Base-by-base conservation (phyloP, 2,113 vertebrate genomes). In the Pao palembangensis region DNA sequence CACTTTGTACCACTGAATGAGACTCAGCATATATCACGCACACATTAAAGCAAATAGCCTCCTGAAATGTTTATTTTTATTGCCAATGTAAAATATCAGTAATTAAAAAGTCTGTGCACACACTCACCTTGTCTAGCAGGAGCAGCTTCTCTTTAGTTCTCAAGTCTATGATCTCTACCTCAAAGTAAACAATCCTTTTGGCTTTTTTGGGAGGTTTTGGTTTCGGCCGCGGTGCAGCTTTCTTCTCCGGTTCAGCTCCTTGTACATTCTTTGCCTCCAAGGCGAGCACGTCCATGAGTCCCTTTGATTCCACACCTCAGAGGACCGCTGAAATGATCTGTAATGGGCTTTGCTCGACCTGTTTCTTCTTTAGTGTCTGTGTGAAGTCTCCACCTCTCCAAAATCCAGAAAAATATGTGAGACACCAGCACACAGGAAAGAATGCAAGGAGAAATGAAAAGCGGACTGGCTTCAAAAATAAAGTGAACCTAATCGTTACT, bases 111-210 rank as follows among this genome's bases (percentile, higher is more conserved):
- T 46, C 16, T 8, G 7, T n/a, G 15, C 42, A 12, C 18, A 65
- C 43, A 48, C 87, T 73, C 85, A 96, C 95, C 91, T 98, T 98
- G 68, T 98, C 95, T 63, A 97, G 83, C 75, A 98, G 92, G 55
- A 95, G 92, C 18, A 98, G 93, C 73, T 96, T 98, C 85, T 96
- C 94, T 66, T 90, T 87, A 0, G 93, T 95, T 81, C 93, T 95
- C 8, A 89, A 88, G 0, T 96, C 92, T 87, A 95, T 70, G 41
- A 98, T 95, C 90, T 98, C 95, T 91, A 98, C 93, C 92, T 98
- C 95, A 43, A 98, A 97, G 81, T 94, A 97, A 69, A 98, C 93
- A 2, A 91, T 93, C 70, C 92, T 93, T 89, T 95, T 96, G 42
- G 88, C 61, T 71, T 94, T 96, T 87, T 91, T 93, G 17, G 75